Conservation (phyloP, 2,888 invertebrate species). For the Cyclophora albipunctata region DNA sequence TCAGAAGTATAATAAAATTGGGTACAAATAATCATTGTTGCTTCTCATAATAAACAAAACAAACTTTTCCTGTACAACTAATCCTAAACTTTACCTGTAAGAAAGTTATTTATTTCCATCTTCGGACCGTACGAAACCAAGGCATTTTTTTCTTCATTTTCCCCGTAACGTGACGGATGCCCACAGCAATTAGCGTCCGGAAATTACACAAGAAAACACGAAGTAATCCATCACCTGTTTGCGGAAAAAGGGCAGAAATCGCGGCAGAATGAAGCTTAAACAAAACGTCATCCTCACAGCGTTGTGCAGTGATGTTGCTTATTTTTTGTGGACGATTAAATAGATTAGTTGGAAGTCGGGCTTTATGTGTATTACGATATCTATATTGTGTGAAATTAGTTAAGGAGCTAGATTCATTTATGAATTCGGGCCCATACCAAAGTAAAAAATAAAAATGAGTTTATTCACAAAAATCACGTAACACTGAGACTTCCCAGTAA, state of each 20-base stretch:
- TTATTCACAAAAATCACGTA: too few relatives aligned
- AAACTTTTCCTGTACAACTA: too few relatives aligned
- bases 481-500: too few relatives aligned
- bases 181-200: slow-evolving; percentile 68
- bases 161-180: slow-evolving; percentile 61
- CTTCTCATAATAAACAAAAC: too few relatives aligned
- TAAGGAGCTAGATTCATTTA: neutral
- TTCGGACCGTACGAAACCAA: slow-evolving; percentile 21
- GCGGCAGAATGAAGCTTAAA: slow-evolving; percentile 44
- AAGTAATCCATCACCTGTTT: slow-evolving; percentile 66
- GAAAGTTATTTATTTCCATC: slow-evolving; percentile 34
- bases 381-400: neutral
- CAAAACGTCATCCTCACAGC: slow-evolving; percentile 46
- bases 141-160: slow-evolving; percentile 49
- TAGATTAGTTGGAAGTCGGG: neutral
- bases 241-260: slow-evolving; percentile 64
- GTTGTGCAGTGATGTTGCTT: slow-evolving; percentile 37
- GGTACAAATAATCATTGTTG: too few relatives aligned
- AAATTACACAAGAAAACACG: slow-evolving; percentile 71
- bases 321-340: slow-evolving; percentile 14
- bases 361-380: neutral
- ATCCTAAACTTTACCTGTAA: neutral
- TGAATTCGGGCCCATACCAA: neutral
- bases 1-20: too few relatives aligned
- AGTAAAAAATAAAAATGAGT: too few relatives aligned